Base-by-base conservation (phyloP, 2,113 vertebrate genomes). In the Notarius quadriscutis region DNA sequence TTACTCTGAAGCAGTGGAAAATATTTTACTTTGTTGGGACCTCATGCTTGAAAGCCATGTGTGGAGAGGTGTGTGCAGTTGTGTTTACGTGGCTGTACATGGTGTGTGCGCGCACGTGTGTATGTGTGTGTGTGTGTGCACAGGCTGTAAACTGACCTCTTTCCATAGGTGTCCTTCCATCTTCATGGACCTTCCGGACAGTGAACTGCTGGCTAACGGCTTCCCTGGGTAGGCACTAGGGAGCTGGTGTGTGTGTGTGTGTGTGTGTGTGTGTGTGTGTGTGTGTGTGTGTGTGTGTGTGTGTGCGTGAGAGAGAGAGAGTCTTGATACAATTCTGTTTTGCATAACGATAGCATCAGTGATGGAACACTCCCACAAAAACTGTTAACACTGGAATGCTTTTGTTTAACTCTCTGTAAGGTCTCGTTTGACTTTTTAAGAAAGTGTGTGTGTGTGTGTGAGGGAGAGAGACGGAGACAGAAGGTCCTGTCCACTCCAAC, bases 151-250 rank as follows among this genome's bases (percentile, higher is more conserved):
- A 94, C 93, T 95, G 91, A 95, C 94, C 93, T 96, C 92, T 96
- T 94, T 96, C 92, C 94, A 30, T 95, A 96, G 95, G 95, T 96
- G 94, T 92, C 95, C 95, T 90, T 95, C 95, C 88, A 93, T 96
- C 94, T 95, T 96, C 95, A 95, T 95, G 95, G 95, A 96, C 94
- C 94, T 95, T 92, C 94, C 94, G 94, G 95, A 96, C 92, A 95
- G 95, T 92, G 95, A 96, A 83, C 95, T 96, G 93, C 94, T 96
- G 93, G 94, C 91, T 92, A 95, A 93, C 94, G 93, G 93, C 93
- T 96, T 95, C 93, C 93, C 94, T 89, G 93, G 95, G 95, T 96
- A 96, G 94, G 95, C 93, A 89, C 51, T 89, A 81, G 81, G 91
- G 90, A 81, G 87, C 86, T 85, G 92, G 86, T 92, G 86, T 91